A percentile compares a stretch with the other conserved stretches of the same genome.
These are phyloP conservation scores for Trissolcus brochymenae DNA, from an alignment of 2,888 invertebrate genomes.

Conservation along the genomic window DNA sequence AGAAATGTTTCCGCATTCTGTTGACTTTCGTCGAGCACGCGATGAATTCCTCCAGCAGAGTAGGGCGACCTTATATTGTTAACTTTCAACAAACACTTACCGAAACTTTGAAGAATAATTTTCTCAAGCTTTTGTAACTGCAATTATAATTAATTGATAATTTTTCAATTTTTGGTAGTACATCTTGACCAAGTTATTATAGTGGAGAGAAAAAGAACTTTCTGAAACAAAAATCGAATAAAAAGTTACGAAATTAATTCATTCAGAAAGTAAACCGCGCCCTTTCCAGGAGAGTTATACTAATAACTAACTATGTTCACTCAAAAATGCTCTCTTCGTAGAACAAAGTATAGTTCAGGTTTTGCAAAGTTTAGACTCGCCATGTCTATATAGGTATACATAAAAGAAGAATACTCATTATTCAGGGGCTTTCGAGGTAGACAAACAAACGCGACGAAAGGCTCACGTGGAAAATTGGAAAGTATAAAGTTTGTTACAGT, in stretches of 20 bases:
- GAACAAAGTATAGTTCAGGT: constrained; percentile 31
- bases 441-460: constrained; percentile 32
- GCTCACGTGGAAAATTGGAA: constrained; percentile 41
- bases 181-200: too few species aligned
- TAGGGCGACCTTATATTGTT: too few species aligned
- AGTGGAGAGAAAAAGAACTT: not conserved
- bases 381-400: constrained; percentile 20
- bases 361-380: constrained; percentile 29
- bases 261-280: not conserved
- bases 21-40: not conserved
- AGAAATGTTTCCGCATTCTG: constrained; percentile 1
- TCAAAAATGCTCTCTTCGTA: constrained; percentile 5
- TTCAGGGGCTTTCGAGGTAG: constrained; percentile 33
- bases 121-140: too few species aligned
- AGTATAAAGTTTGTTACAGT: constrained; percentile 46
- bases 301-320: not conserved
- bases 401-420: constrained; percentile 6
- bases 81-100: too few species aligned
- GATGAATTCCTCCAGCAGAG: too few species aligned
- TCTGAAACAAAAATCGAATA: not conserved
- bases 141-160: too few species aligned
- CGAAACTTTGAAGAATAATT: too few species aligned
- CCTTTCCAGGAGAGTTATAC: not conserved
- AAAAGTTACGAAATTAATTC: too few species aligned
- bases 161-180: too few species aligned